Evolutionary conservation across 2,113 vertebrate genomes (phyloP).

Genomic region (Rousettus leschenaultii): DNA sequence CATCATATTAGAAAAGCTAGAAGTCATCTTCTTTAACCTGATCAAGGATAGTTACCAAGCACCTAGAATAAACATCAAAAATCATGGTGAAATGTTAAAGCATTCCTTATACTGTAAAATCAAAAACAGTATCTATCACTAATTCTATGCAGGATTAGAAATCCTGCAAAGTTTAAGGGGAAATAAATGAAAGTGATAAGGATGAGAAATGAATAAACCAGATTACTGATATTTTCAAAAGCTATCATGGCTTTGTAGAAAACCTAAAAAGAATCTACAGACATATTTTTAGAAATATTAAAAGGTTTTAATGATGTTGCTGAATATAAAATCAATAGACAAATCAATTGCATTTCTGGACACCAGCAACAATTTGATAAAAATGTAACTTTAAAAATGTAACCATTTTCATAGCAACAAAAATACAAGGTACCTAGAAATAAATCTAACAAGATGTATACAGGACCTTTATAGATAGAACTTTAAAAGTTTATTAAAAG

Average conservation of each 20-base stretch:
- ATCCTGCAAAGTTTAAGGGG: background rate
- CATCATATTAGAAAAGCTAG: background rate
- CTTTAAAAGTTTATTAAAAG: constrained; percentile 55
- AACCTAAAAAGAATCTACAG: background rate
- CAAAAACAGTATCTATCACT: background rate
- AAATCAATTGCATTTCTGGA: constrained; percentile 18
- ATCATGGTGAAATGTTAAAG: background rate
- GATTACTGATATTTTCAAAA: constrained; percentile 3
- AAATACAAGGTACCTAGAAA: constrained; percentile 18
- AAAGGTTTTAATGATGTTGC: constrained; percentile 16
- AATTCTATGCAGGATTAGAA: background rate
- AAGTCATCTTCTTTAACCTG: constrained; percentile 13
- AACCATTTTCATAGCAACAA: constrained; percentile 38
- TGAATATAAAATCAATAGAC: constrained; percentile 48
- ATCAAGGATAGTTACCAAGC: background rate
- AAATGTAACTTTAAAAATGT: constrained; percentile 43
- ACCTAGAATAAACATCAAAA: background rate
- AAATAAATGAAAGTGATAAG: background rate
- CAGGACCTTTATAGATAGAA: constrained; percentile 37
- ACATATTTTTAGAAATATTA: background rate
- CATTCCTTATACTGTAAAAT: background rate
- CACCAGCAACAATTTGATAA: background rate
- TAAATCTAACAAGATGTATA: constrained; percentile 45
- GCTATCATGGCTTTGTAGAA: background rate
- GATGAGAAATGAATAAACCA: constrained; percentile 17